phyloP scores from a whole-genome alignment of 2,113 vertebrate genomes.

The Siniperca knerii region DNA sequence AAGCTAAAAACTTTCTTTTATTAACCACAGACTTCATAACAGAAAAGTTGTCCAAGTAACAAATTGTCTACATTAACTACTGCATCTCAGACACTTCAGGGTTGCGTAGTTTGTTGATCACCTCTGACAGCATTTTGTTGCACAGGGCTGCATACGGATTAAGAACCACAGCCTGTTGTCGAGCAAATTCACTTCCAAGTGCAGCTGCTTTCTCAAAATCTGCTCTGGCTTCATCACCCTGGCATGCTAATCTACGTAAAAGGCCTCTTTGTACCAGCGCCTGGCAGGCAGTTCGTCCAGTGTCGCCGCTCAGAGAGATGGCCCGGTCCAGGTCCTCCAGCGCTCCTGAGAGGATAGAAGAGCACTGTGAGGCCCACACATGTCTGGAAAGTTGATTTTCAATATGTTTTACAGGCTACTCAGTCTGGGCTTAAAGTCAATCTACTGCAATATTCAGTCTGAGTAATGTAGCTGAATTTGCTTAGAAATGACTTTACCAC shows the following conservation, averaged over 20 bases:
- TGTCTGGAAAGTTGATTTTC: not conserved
- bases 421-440: not conserved
- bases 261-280: constrained; percentile 93
- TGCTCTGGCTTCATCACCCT: constrained; percentile 83
- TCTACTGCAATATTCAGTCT: not conserved
- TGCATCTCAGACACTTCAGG: constrained; percentile 61
- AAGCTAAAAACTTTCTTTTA: constrained; percentile 28
- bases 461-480: not conserved
- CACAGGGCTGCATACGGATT: constrained; percentile 97
- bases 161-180: constrained; percentile 87
- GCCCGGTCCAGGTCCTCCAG: constrained; percentile 89
- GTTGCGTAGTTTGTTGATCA: constrained; percentile 87
- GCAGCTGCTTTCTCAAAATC: constrained; percentile 88
- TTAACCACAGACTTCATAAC: not conserved
- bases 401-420: not conserved
- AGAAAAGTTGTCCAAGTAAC: not conserved
- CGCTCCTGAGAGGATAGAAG: constrained; percentile 84
- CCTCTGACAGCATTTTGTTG: constrained; percentile 93
- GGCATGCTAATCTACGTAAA: constrained; percentile 83
- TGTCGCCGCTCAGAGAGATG: constrained; percentile 85
- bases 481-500: not conserved
- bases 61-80: not conserved
- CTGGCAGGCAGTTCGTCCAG: constrained; percentile 87
- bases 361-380: constrained; percentile 19
- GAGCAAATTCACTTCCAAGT: constrained; percentile 93